phyloP scores from a whole-genome alignment of 1,140 invertebrate species.

The Zaprionus ornatus region DNA sequence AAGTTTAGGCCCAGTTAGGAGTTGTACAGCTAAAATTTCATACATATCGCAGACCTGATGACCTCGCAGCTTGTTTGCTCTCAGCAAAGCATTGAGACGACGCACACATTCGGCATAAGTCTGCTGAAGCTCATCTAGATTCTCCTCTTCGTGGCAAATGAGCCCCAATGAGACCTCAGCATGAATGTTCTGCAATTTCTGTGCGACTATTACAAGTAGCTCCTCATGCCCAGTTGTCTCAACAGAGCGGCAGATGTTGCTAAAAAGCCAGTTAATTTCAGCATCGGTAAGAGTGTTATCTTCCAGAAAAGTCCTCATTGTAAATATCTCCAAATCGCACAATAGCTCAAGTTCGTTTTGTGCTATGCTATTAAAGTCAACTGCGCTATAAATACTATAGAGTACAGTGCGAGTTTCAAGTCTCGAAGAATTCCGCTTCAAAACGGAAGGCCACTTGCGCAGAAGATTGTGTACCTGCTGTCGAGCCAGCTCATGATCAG shows the following conservation, averaged over 20 bases:
- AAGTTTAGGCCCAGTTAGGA: conserved; percentile 11
- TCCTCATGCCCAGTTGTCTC: conserved; percentile 40
- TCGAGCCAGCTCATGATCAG: neutral
- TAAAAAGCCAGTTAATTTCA: conserved; percentile 40
- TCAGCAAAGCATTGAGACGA: conserved; percentile 37
- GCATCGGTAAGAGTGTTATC: conserved; percentile 39
- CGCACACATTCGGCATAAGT: conserved; percentile 21
- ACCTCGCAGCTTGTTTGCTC: conserved; percentile 27
- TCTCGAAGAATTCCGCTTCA: neutral
- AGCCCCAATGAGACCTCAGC: conserved; percentile 11
- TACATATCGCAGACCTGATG: conserved; percentile 30
- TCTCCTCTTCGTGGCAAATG: neutral
- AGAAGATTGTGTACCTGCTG: conserved; percentile 42
- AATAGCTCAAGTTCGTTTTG: conserved; percentile 24
- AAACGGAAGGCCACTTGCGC: conserved; percentile 28
- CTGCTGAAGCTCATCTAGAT: conserved; percentile 7
- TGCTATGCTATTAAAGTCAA: conserved; percentile 38
- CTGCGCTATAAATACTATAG: conserved; percentile 38
- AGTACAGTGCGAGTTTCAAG: conserved; percentile 33
- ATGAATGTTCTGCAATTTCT: conserved; percentile 23
- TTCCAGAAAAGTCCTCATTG: conserved; percentile 33
- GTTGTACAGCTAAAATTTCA: conserved; percentile 21
- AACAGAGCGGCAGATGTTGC: conserved; percentile 35
- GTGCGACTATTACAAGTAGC: conserved; percentile 11
- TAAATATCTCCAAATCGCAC: conserved; percentile 22